Conservation (phyloP, 2,888 invertebrate species). For the Microctonus brassicae region DNA sequence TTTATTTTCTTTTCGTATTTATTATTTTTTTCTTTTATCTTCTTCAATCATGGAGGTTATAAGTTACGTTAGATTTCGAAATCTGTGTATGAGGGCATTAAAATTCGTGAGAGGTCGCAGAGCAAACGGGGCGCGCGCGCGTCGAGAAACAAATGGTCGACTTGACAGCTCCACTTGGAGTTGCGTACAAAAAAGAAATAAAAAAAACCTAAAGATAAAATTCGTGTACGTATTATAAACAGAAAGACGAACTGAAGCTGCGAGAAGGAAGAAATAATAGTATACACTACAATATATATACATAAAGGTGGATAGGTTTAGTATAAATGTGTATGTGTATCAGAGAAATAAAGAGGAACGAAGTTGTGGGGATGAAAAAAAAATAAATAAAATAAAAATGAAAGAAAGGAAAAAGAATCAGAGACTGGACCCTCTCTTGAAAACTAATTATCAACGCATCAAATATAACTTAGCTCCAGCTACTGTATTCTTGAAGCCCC, state of each 20-base stretch:
- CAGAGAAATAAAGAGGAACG: conserved; percentile 20
- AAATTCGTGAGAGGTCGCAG: conserved; percentile 25
- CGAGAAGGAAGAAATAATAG: conserved; percentile 11
- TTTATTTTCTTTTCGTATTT: too few relatives aligned
- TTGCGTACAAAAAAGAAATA: conserved; percentile 20
- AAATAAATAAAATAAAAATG: conserved; percentile 24
- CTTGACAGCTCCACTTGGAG: conserved; percentile 51
- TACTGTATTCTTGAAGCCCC: conserved; percentile 62
- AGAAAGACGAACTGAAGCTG: conserved; percentile 22
- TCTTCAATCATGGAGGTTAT: not conserved
- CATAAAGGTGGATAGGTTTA: too few relatives aligned
- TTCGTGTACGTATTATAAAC: not conserved
- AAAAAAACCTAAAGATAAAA: conserved; percentile 20
- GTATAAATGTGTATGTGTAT: not conserved
- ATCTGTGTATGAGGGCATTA: conserved; percentile 26
- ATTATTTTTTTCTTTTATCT: not conserved
- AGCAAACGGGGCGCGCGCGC: conserved; percentile 18
- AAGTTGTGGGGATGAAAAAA: conserved; percentile 14
- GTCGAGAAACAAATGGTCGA: conserved; percentile 59
- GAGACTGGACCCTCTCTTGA: conserved; percentile 51
- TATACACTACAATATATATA: too few relatives aligned
- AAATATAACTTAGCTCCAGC: conserved; percentile 65
- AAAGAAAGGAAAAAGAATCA: conserved; percentile 37
- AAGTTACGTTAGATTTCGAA: conserved; percentile 14
- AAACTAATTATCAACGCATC: conserved; percentile 68